A percentile compares a stretch with the other conserved stretches of the same genome.
phyloP scores from a whole-genome alignment of 2,113 vertebrate genomes.

The Natator depressus region DNA sequence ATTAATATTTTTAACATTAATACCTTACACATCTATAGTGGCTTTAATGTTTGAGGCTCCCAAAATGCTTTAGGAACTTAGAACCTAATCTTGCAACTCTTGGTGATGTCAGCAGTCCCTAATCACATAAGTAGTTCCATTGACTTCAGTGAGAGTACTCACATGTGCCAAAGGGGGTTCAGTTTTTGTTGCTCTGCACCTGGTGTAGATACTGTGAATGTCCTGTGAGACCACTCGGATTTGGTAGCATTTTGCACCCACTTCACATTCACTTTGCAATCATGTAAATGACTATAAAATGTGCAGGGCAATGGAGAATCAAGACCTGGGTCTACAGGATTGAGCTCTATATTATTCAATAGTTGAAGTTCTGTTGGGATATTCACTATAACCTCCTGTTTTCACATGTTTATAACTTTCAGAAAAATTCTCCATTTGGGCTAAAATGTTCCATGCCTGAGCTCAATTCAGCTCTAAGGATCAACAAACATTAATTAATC shows the following conservation, averaged over 20 bases:
- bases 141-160: neutral
- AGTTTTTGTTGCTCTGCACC: neutral
- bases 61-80: neutral
- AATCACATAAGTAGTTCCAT: neutral
- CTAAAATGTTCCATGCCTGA: neutral
- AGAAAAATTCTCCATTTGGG: neutral
- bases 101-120: neutral
- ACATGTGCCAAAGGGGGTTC: neutral
- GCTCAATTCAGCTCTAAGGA: conserved; percentile 10
- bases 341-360: neutral
- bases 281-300: neutral
- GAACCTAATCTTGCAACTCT: neutral
- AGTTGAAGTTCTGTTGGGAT: neutral
- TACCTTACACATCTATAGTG: neutral
- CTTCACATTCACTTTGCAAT: neutral
- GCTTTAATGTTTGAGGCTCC: neutral
- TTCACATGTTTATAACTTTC: neutral
- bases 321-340: neutral
- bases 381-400: neutral
- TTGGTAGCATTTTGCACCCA: neutral
- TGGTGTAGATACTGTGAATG: neutral
- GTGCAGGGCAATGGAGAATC: neutral
- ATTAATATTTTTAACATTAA: neutral
- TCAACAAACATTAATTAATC: conserved; percentile 8
- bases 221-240: neutral